A percentile compares a stretch with the other conserved stretches of the same genome.
Conservation (phyloP, 1,140 invertebrate species). For the Sinella curviseta region DNA sequence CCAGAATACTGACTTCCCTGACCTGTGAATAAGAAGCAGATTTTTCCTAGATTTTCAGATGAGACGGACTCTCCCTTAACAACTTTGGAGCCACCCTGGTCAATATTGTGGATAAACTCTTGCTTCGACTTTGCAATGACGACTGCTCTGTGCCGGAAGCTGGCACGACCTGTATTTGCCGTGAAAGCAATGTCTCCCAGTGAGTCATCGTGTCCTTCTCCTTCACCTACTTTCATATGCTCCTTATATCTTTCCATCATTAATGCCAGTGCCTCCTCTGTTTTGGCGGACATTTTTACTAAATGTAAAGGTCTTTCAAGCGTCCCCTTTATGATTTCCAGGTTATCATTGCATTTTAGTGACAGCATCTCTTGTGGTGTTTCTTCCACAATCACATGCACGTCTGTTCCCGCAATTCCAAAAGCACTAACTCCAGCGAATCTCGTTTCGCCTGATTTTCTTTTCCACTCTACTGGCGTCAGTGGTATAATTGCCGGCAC, state of each 20-base stretch:
- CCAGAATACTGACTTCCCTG: constrained; percentile 38
- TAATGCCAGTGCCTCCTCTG: constrained; percentile 31
- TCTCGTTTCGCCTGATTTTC: background rate
- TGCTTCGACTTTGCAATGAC: constrained; percentile 29
- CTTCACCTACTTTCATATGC: background rate
- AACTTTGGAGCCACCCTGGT: constrained; percentile 24
- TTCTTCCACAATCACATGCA: constrained; percentile 39
- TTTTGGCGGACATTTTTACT: constrained; percentile 6
- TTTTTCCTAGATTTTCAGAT: constrained; percentile 21
- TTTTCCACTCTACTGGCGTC: background rate
- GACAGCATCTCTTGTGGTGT: background rate
- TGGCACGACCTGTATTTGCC: constrained; percentile 36
- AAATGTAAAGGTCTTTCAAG: background rate
- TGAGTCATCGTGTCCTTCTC: background rate
- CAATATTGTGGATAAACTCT: constrained; percentile 21
- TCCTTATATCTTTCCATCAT: constrained; percentile 25
- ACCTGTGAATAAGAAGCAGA: constrained; percentile 38
- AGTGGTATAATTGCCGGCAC: background rate
- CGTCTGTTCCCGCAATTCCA: constrained; percentile 41
- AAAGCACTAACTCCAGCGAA: constrained; percentile 32
- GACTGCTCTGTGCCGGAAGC: constrained; percentile 30
- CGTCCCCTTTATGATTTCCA: background rate
- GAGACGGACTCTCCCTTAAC: background rate
- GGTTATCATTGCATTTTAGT: background rate
- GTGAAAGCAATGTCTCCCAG: constrained; percentile 36